Evolutionary conservation across 1,140 invertebrate species (phyloP).

Genomic region (Anastrepha obliqua): DNA sequence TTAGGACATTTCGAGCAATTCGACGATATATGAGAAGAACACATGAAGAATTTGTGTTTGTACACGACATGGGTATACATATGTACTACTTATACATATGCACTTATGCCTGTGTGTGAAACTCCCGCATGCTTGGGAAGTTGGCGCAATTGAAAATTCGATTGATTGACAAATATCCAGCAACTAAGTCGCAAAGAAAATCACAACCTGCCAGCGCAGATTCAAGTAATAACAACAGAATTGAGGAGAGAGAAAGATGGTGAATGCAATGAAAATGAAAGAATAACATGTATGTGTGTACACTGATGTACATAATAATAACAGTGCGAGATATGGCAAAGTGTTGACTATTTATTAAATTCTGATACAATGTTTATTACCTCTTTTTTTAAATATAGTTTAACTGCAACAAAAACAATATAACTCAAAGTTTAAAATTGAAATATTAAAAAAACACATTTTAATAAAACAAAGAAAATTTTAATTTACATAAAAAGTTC

Average conservation of each 20-base stretch:
- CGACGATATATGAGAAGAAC: background rate
- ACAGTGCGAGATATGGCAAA: no score
- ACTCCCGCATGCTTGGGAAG: background rate
- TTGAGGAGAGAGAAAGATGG: background rate
- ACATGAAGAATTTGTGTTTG: background rate
- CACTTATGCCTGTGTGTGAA: background rate
- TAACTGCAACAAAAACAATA: no score
- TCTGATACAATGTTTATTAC: no score
- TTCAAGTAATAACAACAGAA: background rate
- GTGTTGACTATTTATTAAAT: no score
- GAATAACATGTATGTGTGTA: no score
- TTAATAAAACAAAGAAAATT: no score
- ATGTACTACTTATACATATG: background rate
- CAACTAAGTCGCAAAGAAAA: background rate
- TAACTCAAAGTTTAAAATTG: no score
- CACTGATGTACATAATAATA: no score
- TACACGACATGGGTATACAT: background rate
- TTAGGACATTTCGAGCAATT: background rate
- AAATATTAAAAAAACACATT: no score
- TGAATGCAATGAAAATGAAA: background rate
- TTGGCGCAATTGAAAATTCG: constrained; percentile 38
- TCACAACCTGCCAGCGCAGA: background rate
- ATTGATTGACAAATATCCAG: constrained; percentile 54
- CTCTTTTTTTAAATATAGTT: no score
- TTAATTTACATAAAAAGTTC: no score